A percentile compares a stretch with the other conserved stretches of the same genome.
These are phyloP conservation scores for Sebastes itinus DNA, from an alignment of 2,797 vertebrate genomes.

Conservation along the genomic window DNA sequence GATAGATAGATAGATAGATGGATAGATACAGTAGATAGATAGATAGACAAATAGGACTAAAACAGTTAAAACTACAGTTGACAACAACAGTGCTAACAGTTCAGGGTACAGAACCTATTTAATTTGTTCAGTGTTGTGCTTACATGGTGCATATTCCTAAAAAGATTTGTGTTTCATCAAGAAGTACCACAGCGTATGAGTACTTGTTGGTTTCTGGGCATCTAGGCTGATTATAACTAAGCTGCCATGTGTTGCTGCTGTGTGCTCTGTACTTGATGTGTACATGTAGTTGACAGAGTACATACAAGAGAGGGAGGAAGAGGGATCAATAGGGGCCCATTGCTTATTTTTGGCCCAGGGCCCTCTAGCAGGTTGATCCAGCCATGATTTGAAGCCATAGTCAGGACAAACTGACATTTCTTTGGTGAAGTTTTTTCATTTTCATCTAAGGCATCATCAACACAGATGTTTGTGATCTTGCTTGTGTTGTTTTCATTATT, in stretches of 20 bases:
- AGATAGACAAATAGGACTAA: too few species aligned
- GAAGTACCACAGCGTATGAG: background rate
- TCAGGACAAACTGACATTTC: conserved; percentile 24
- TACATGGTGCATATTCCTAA: background rate
- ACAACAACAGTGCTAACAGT: too few species aligned
- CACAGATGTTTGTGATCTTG: background rate
- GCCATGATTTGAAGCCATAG: conserved; percentile 39
- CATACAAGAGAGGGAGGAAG: background rate
- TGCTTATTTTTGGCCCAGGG: too few species aligned
- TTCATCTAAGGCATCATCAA: background rate
- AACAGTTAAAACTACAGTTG: too few species aligned
- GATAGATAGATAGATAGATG: accelerated
- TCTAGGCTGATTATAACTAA: background rate
- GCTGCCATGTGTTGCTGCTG: background rate
- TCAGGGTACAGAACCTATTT: too few species aligned
- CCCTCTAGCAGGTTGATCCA: background rate
- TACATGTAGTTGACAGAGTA: background rate
- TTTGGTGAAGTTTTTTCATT: background rate
- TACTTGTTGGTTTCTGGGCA: background rate
- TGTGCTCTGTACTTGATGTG: background rate
- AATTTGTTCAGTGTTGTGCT: background rate
- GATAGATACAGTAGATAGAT: too few species aligned
- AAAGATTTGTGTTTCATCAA: background rate
- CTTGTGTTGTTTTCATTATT: conserved; percentile 16
- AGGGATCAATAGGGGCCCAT: background rate